A percentile compares a stretch with the other conserved stretches of the same genome.
Evolutionary conservation across 2,797 vertebrate genomes (phyloP).

Genomic region (Microtus obscurus): DNA sequence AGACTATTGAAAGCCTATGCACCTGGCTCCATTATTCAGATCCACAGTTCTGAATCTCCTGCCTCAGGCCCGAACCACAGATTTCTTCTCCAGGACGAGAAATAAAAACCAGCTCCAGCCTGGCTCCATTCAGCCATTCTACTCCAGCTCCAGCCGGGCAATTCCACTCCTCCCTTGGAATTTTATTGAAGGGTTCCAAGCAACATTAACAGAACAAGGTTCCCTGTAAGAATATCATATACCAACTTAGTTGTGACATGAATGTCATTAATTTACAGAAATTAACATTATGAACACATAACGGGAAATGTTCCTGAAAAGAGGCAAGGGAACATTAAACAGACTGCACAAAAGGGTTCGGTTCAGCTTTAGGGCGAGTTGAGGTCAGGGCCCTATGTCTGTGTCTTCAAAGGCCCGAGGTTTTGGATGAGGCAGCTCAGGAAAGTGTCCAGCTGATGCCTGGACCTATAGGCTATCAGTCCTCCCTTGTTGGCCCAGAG

Average conservation of each 20-base stretch:
- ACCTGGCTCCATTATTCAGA: background rate
- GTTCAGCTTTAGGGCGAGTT: rapidly evolving
- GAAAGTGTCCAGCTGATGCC: constrained; percentile 79
- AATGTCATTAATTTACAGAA: constrained; percentile 56
- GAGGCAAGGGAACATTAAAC: constrained; percentile 9
- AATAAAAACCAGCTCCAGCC: background rate
- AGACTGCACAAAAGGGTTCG: background rate
- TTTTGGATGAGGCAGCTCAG: constrained; percentile 76
- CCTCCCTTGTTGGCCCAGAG: constrained; percentile 93
- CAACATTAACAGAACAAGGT: background rate
- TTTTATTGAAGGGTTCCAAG: constrained; percentile 47
- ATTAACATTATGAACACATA: constrained; percentile 61
- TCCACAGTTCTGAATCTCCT: constrained; percentile 19
- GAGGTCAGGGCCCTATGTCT: background rate
- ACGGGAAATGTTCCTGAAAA: constrained; percentile 48
- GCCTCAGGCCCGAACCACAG: background rate
- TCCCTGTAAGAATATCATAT: background rate
- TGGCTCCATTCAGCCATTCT: background rate
- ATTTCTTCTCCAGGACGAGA: constrained; percentile 7
- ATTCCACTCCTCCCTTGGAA: background rate
- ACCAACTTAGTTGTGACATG: background rate
- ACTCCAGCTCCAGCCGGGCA: background rate
- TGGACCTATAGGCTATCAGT: constrained; percentile 91
- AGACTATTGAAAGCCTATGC: background rate
- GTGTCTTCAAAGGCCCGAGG: background rate